Evolutionary conservation across 2,888 invertebrate species (phyloP).

Genomic region (Labia minor): DNA sequence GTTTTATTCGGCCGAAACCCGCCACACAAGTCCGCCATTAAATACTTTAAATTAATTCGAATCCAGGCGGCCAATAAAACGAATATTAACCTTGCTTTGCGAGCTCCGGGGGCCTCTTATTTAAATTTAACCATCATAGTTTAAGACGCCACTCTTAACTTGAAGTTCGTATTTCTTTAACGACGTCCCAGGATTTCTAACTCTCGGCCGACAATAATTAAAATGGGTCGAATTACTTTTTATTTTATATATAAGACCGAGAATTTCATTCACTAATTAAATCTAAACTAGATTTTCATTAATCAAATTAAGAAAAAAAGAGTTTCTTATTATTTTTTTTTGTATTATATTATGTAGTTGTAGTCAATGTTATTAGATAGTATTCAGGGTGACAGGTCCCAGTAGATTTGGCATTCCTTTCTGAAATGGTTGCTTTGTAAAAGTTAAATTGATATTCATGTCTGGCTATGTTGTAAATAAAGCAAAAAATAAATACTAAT

Average conservation of each 20-base stretch:
- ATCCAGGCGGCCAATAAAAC: conserved; percentile 13
- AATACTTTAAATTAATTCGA: conserved; percentile 13
- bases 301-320: not conserved
- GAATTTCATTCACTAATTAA: not conserved
- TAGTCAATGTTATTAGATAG: too few relatives aligned
- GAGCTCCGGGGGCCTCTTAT: not conserved
- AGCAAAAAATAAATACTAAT: conserved; percentile 9
- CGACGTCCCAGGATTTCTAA: conserved; percentile 1
- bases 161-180: conserved; percentile 7
- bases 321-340: not conserved
- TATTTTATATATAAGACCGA: not conserved
- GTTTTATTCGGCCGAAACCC: conserved; percentile 6
- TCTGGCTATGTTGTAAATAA: not conserved
- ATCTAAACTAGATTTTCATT: conserved; percentile 13
- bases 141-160: conserved; percentile 13
- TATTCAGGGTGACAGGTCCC: not conserved
- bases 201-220: conserved; percentile 7
- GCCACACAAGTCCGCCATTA: conserved; percentile 13
- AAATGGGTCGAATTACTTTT: conserved; percentile 1
- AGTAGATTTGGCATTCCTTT: not conserved
- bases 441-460: conserved; percentile 13
- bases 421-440: not conserved
- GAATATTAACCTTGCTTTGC: conserved; percentile 13
- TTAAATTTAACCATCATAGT: conserved; percentile 13
- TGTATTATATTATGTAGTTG: not conserved